Evolutionary conservation across 2,113 vertebrate species (phyloP).

Genomic region (Callaeas wilsoni): DNA sequence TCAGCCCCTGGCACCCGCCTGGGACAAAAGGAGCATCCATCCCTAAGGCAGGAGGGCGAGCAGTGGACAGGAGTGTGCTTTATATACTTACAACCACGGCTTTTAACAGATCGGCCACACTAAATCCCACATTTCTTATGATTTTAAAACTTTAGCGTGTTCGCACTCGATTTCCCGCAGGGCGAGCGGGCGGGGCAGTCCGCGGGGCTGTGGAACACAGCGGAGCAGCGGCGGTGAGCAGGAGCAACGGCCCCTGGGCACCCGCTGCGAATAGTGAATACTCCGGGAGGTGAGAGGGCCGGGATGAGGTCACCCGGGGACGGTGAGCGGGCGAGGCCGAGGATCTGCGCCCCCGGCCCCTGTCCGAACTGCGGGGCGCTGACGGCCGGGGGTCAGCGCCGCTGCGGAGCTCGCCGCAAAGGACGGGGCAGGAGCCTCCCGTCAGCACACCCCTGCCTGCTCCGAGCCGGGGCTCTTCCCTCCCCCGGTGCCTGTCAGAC

Average conservation of each 20-base stretch:
- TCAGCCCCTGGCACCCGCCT: neutral
- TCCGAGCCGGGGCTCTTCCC: neutral
- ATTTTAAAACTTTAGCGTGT: rapidly evolving
- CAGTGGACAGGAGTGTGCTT: rapidly evolving
- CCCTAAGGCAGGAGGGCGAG: neutral
- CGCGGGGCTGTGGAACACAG: neutral
- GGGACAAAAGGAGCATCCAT: neutral
- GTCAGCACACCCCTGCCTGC: neutral
- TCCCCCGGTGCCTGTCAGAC: neutral
- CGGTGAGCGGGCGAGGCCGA: neutral
- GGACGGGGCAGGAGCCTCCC: neutral
- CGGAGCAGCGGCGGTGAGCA: neutral
- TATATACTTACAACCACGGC: rapidly evolving
- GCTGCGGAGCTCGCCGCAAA: neutral
- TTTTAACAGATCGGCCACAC: neutral
- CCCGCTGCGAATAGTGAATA: neutral
- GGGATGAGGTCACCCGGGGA: neutral
- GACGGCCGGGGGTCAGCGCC: neutral
- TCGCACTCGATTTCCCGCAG: neutral
- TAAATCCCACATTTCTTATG: neutral
- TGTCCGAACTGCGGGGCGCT: neutral
- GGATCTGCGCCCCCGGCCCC: neutral
- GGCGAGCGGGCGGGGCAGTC: neutral
- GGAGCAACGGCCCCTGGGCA: neutral
- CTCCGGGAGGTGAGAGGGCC: neutral